Evolutionary conservation across 2,888 invertebrate species (phyloP).

Genomic region (Ornithoptera priamus): DNA sequence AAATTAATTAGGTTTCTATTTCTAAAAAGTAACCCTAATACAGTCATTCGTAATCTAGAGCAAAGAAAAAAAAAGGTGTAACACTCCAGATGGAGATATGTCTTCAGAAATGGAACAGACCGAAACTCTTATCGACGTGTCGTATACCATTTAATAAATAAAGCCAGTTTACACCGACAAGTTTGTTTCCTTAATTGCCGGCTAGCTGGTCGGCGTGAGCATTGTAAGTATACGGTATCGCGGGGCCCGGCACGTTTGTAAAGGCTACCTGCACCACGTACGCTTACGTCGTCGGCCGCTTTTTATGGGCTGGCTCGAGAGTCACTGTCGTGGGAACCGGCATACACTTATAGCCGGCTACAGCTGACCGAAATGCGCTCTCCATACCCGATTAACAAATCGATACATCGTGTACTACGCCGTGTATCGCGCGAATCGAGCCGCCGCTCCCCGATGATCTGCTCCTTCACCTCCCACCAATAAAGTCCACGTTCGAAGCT

Average conservation of each 20-base stretch:
- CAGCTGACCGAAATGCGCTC: constrained; percentile 80
- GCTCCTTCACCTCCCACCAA: constrained; percentile 41
- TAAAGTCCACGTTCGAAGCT: constrained; percentile 40
- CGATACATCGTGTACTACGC: constrained; percentile 66
- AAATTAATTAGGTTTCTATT: neutral
- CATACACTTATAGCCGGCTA: constrained; percentile 72
- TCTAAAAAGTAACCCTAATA: neutral
- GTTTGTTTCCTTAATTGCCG: constrained; percentile 54
- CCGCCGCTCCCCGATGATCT: constrained; percentile 53
- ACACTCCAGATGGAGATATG: constrained; percentile 3
- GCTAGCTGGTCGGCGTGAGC: constrained; percentile 44
- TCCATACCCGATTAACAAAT: constrained; percentile 78
- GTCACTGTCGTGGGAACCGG: constrained; percentile 78
- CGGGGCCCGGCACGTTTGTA: constrained; percentile 59
- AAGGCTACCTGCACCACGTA: constrained; percentile 74
- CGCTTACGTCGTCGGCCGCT: constrained; percentile 68
- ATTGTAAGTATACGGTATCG: constrained; percentile 58
- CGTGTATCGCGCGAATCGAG: constrained; percentile 59
- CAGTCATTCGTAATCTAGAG: neutral
- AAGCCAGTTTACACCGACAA: constrained; percentile 40
- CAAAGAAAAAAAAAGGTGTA: neutral
- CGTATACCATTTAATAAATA: constrained; percentile 44
- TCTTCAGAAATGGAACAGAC: constrained; percentile 29
- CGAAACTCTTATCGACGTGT: constrained; percentile 27
- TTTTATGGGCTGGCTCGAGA: constrained; percentile 74